A percentile compares a stretch with the other conserved stretches of the same genome.
phyloP scores from a whole-genome alignment of 2,888 invertebrate species.

The Esperia sulphurella region DNA sequence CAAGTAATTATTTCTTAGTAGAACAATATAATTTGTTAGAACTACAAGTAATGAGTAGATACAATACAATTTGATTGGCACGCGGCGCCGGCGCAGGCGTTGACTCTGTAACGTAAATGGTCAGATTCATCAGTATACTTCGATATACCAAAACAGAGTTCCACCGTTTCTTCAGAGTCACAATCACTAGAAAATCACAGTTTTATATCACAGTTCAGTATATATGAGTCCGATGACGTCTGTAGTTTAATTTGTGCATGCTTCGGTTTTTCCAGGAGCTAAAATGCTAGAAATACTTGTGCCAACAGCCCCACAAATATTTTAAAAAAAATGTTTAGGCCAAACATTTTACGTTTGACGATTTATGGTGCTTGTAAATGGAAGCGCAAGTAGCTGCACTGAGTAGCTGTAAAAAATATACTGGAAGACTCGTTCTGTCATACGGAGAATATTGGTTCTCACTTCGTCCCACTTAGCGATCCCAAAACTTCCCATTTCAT shows the following conservation, averaged over 20 bases:
- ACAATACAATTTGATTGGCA: conserved; percentile 41
- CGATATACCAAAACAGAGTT: neutral
- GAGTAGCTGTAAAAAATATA: conserved; percentile 17
- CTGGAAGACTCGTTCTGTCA: conserved; percentile 4
- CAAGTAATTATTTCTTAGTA: too few relatives aligned
- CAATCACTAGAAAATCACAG: conserved; percentile 21
- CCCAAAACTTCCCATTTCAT: too few relatives aligned
- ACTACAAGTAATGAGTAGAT: neutral
- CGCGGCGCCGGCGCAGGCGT: conserved; percentile 49
- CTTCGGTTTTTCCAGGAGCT: neutral
- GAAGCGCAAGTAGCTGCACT: conserved; percentile 1
- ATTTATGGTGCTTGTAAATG: neutral
- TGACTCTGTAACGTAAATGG: conserved; percentile 69
- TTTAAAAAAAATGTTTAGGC: too few relatives aligned
- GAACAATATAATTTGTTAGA: neutral
- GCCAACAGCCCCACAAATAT: neutral
- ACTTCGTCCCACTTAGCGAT: too few relatives aligned
- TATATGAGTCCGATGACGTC: conserved; percentile 7
- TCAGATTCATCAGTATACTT: conserved; percentile 35
- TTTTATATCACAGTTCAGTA: conserved; percentile 10
- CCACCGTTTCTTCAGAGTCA: conserved; percentile 16
- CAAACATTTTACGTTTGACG: too few relatives aligned
- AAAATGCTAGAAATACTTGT: neutral
- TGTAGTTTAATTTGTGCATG: neutral
- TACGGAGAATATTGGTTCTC: too few relatives aligned